Evolutionary conservation across 2,113 vertebrate genomes (phyloP), one percentile per base, ranked within the genome.

Genomic region (Abramis brama): DNA sequence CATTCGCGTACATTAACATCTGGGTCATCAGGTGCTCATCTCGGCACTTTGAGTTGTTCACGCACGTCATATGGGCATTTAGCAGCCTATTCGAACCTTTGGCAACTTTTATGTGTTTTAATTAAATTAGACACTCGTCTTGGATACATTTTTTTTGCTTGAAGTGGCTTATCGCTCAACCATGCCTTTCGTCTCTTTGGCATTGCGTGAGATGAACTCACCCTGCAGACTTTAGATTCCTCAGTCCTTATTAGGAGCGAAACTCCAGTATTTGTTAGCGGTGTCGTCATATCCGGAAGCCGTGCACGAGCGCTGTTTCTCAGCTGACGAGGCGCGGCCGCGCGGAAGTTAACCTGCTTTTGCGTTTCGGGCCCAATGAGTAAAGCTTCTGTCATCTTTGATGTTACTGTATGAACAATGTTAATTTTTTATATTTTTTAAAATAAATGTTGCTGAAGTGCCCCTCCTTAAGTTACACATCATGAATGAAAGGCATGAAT

Each of bases 211-310:
- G 83, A 79, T 80, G 85, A 88, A 82, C 85, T 87, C 87, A 75
- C 82, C 85, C 84, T 43, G 30, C 47, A 77, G 83, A 86, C 87
- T 88, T 79, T 30, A 15, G 82, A 76, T 88, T 88, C 85, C 87
- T 90, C 87, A 59, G 84, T 68, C 89, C 89, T 87, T 90, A 90
- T 90, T 90, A 87, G 89, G 89, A 90, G 89, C 87, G 87, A 90
- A 90, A 90, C 86, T 88, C 87, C 87, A 86, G 71, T n/a, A 82
- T 89, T 87, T 9, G 86, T 25, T 79, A 84, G 84, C 4, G 59
- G 36, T 87, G 82, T 74, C 87, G 89, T 90, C 83, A 89, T 66
- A 81, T 88, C 88, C 88, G 88, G 85, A 39, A 19, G 50, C 79
- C 59, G 27, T 73, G 12, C 83, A 73, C 85, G 43, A 83, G 30